Base-by-base conservation (phyloP, 2,797 vertebrate genomes). In the Coranthus polyacanthus region DNA sequence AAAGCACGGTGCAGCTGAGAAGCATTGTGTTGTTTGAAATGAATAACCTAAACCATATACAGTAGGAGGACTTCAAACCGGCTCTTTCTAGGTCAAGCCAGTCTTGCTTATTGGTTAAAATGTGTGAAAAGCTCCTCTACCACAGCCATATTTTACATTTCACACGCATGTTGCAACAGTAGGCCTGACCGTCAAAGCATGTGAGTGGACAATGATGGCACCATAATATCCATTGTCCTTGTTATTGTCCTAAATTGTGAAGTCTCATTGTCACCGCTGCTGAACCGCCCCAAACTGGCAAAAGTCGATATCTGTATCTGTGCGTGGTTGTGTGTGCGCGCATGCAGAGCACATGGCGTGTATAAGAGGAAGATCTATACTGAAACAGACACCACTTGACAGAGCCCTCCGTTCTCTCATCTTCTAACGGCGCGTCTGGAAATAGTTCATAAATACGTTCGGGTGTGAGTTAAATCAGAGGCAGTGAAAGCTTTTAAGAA, bases 401-500 rank as follows among this genome's bases (percentile, higher is more conserved):
- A 43, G 20, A 69, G 43, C 72, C 17, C 70, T 64, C 24, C 44
- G 49, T 76, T 73, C 66, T 60, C 69, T 75, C 78, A 67, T 68
- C 72, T 56, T 68, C 63, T 50, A 21, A 11, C 26, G n/a, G 24
- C 53, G 21, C 10, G 18, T 77, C 46, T 68, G 45, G 45, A 65
- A 79, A 81, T 70, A 62, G 52, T 7, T 26, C 41, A 53, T 57
- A 60, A 79, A 72, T 63, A 72, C 61, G 65, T 72, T 63, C 50
- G 59, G 54, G 54, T 47, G 22, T 41, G 59, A 50, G 50, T 29
- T 52, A 34, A 70, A 70, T 55, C 3, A 2, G 12, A 60, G 60
- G 73, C 51, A 74, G 51, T 68, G 51, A 77, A 85, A 58, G 61
- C 51, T 20, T 42, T 41, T 3, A 52, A 45, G 69, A 87, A 81